Base-by-base conservation (phyloP, 2,888 invertebrate species). In the Palloptera scutellata region DNA sequence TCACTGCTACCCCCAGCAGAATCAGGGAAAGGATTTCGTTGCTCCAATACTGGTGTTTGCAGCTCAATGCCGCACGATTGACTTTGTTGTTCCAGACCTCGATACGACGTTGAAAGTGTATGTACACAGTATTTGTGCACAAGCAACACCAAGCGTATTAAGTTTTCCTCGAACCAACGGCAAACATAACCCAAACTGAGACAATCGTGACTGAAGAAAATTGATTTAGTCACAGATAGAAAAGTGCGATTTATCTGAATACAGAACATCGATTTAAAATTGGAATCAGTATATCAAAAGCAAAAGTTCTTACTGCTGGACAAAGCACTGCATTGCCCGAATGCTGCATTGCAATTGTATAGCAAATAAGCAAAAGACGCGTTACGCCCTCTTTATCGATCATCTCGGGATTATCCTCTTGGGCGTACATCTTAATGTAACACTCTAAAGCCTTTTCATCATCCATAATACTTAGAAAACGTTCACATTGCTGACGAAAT, bases 151-250 rank as follows among this genome's bases (percentile, higher is more conserved):
- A 94, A 86, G 54, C 94, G 87, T 52, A 92, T 92, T 69, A 92
- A 91, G 85, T 95, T 91, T 72, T 91, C 89, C 77, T 90, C 89
- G 30, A 95, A 87, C 95, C 95, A 95, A 80, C 94, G 92, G 62
- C 90, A 89, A 68, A 94, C 91, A 81, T 89, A 95, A 68, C 91
- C 91, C 20, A 90, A 86, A 61, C 92, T 92, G 73, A 95, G 88
- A 59, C 87, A 87, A 69, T 89, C 89, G 83, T 93, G 93, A 41
- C 90, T 90, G 82, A 94, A 92, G 86, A 94, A 95, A 81, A 94
- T 94, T 17, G 94, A 91, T 75, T 89, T 89, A 61, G 91, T 89
- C 45, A 94, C 91, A 1, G 93, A 88, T 59, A 89, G 86, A 61
- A 94, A 85, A 1, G 93, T 92, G 74, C 89, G 89, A 79, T 91